phyloP scores from a whole-genome alignment of 1,140 invertebrate species.

The Drosophila pseudoananassae region DNA sequence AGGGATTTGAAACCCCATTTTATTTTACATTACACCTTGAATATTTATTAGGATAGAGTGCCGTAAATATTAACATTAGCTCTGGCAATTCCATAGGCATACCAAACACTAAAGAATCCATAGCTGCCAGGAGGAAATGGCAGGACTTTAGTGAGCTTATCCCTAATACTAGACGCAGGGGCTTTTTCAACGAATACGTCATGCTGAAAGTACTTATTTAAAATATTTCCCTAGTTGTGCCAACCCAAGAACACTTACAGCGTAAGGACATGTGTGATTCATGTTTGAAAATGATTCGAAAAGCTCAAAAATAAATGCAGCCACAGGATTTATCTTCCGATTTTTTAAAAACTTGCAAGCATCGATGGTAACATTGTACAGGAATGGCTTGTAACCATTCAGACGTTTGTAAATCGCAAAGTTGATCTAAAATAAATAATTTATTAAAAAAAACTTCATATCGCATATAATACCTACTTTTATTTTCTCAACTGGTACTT shows the following conservation, averaged over 20 bases:
- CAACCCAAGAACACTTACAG: neutral
- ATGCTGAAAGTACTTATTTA: neutral
- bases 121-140: conserved; percentile 7
- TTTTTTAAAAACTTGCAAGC: neutral
- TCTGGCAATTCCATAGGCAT: neutral
- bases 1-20: neutral
- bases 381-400: conserved; percentile 1
- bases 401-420: conserved; percentile 5
- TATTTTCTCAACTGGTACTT: no score
- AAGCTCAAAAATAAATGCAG: neutral
- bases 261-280: conserved; percentile 7
- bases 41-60: neutral
- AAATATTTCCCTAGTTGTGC: neutral
- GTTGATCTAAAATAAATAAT: neutral
- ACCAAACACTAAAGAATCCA: conserved; percentile 9
- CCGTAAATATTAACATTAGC: conserved; percentile 1
- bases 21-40: no score
- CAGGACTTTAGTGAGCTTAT: neutral
- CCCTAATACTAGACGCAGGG: neutral
- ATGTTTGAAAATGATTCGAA: conserved; percentile 7
- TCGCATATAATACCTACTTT: no score
- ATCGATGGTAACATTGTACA: neutral
- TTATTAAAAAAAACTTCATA: no score
- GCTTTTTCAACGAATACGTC: neutral
- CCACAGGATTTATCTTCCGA: neutral